Percentiles rank a stretch among this genome's conserved stretches.
These are phyloP conservation scores for Sogatella furcifera DNA, from an alignment of 1,140 invertebrate species.

Conservation along the genomic window DNA sequence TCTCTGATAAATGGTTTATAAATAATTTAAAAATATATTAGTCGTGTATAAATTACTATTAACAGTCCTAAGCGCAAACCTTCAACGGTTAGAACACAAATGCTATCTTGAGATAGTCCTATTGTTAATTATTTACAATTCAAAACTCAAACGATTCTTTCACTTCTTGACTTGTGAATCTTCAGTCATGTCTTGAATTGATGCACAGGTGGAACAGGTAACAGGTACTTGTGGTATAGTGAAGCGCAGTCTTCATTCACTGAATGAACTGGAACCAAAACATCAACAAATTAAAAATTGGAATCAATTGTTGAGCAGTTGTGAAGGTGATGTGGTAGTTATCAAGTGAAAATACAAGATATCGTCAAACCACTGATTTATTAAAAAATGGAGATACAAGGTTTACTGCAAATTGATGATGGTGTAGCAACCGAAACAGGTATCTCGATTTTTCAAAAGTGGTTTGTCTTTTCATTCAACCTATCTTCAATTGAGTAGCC, in stretches of 20 bases:
- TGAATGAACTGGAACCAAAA: constrained; percentile 9
- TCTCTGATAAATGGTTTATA: neutral
- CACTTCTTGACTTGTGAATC: neutral
- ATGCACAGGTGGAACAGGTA: constrained; percentile 3
- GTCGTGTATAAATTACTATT: constrained; percentile 5
- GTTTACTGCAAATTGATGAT: too few species aligned
- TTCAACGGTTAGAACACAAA: constrained; percentile 3
- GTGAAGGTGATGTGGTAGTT: too few species aligned
- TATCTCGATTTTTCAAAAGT: too few species aligned
- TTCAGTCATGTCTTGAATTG: neutral
- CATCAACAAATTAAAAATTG: neutral
- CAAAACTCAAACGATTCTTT: neutral
- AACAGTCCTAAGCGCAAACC: constrained; percentile 7
- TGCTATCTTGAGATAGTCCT: neutral
- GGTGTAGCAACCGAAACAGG: too few species aligned
- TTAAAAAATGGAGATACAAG: too few species aligned
- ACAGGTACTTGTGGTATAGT: constrained; percentile 12
- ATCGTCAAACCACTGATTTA: too few species aligned
- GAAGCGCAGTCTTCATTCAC: constrained; percentile 1
- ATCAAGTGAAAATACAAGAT: too few species aligned
- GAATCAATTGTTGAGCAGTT: too few species aligned
- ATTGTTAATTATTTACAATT: neutral
- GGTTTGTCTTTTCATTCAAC: too few species aligned
- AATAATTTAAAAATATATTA: constrained; percentile 11
- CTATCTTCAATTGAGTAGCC: too few species aligned